Percentiles rank a stretch among this genome's conserved stretches.
phyloP scores from a whole-genome alignment of 2,888 invertebrate genomes.

The Pseudoips prasinana region DNA sequence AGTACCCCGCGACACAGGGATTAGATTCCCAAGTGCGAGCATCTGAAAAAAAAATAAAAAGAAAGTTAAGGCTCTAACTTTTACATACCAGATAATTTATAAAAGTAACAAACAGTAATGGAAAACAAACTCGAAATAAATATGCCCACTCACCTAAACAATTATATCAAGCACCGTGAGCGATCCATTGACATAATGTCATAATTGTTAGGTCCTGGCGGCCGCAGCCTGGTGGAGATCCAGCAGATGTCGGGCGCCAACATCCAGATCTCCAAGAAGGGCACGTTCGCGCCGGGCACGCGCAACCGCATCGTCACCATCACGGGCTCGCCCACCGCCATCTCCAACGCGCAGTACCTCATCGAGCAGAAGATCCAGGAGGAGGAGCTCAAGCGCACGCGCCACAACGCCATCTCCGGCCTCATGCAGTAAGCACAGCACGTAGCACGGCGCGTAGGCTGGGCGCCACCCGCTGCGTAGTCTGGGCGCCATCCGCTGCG shows the following conservation, averaged over 20 bases:
- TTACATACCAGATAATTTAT: too few species aligned
- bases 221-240: conserved; percentile 97
- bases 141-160: too few species aligned
- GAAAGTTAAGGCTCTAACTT: too few species aligned
- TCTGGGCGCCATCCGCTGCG: conserved; percentile 1
- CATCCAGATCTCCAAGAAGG: conserved; percentile 99
- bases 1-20: too few species aligned
- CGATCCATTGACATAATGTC: too few species aligned
- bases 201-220: conserved; percentile 96
- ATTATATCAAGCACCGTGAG: too few species aligned
- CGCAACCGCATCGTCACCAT: conserved; percentile 98
- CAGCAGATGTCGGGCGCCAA: conserved; percentile 98
- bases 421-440: conserved; percentile 84
- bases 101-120: too few species aligned
- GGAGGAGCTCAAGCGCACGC: conserved; percentile 96
- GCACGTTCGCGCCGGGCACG: conserved; percentile 97
- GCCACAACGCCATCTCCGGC: conserved; percentile 90
- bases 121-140: too few species aligned
- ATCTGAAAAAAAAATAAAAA: too few species aligned
- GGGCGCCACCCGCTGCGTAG: neutral
- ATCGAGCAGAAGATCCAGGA: conserved; percentile 98
- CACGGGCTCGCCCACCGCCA: conserved; percentile 93
- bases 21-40: too few species aligned
- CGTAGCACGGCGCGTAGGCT: neutral
- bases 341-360: conserved; percentile 95